Base-by-base conservation (phyloP, 1,140 invertebrate genomes). In the Solenopsis invicta region DNA sequence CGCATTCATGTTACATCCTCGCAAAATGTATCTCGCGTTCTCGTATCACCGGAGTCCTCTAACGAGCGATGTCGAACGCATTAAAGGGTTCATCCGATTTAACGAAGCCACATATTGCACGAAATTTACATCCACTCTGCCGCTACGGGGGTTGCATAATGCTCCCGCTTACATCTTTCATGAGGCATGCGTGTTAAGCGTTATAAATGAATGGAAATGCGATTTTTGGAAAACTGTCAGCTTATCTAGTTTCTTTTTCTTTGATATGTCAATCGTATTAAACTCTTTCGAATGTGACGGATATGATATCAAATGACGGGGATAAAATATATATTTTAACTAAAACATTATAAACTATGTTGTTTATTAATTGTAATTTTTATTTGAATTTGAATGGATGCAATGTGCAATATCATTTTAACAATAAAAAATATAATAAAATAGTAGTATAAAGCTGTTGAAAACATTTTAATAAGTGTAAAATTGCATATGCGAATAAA, bases 161-260 rank as follows among this genome's bases (percentile, higher is more conserved):
- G 88, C 29, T 5, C 61, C 29, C 67, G 75, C 29, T 56, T 89
- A 82, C 85, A 89, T 89, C 71, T 89, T 89, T 89, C 82, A 89
- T 89, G 74, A 78, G 81, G 50, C 37, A n/a, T 41, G 24, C 74
- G 74, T 61, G 80, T 29, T 21, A 75, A 78, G 76, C 74, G 81
- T 89, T 66, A 88, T 59, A 74, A 56, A 45, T 87, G 74, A 76
- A 88, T 88, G 54, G 50, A 88, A 88, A 76, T 21, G 10, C 10
- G 37, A 29, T 72, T 81, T 81, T 71, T 45, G 18, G 66, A 71
- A 72, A 72, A 72, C 45, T 54, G 48, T 76, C 45, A 34, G 2
- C 16, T 45, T 71, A 56, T 67, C 0, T 8, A 18, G 29, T 34
- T 45, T n/a, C n/a, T n/a, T 52, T 56, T 34, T 45, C 50, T 16